A percentile compares a stretch with the other conserved stretches of the same genome.
These are phyloP conservation scores for Pemphigus obesinymphae DNA, from an alignment of 1,140 invertebrate species.

Conservation along the genomic window DNA sequence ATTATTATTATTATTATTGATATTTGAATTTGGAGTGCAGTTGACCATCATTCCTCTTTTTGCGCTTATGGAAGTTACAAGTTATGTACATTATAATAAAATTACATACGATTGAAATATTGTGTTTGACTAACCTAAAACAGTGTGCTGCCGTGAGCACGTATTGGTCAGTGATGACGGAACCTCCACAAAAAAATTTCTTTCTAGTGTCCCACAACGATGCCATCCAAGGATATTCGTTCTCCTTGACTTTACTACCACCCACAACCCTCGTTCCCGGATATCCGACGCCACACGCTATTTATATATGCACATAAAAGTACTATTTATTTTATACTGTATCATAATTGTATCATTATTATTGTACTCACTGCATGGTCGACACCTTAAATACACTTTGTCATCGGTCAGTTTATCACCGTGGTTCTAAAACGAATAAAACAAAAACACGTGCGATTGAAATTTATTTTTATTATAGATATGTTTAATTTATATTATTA, in stretches of 20 bases:
- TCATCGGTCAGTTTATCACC: neutral
- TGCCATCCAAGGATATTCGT: slow-evolving; percentile 57
- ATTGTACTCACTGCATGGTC: neutral
- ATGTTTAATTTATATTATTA: no score
- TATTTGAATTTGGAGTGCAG: no score
- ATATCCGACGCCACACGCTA: slow-evolving; percentile 52
- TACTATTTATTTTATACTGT: no score
- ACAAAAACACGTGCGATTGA: no score
- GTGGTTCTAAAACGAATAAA: no score
- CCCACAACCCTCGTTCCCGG: slow-evolving; percentile 52
- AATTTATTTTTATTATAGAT: no score
- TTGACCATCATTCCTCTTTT: no score
- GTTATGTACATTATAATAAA: no score
- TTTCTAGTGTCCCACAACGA: slow-evolving; percentile 51
- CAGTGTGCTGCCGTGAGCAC: slow-evolving; percentile 63
- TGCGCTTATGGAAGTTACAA: no score
- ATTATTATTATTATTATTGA: no score
- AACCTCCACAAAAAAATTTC: slow-evolving; percentile 60
- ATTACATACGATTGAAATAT: neutral
- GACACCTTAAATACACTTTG: neutral
- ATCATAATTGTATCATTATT: no score
- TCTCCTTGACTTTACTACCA: slow-evolving; percentile 51
- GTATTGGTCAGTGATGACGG: slow-evolving; percentile 58
- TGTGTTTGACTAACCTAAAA: slow-evolving; percentile 55
- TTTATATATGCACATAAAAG: no score